These are phyloP conservation scores for Cheumatopsyche charites DNA, from an alignment of 1,140 invertebrate genomes.

Conservation along the genomic window DNA sequence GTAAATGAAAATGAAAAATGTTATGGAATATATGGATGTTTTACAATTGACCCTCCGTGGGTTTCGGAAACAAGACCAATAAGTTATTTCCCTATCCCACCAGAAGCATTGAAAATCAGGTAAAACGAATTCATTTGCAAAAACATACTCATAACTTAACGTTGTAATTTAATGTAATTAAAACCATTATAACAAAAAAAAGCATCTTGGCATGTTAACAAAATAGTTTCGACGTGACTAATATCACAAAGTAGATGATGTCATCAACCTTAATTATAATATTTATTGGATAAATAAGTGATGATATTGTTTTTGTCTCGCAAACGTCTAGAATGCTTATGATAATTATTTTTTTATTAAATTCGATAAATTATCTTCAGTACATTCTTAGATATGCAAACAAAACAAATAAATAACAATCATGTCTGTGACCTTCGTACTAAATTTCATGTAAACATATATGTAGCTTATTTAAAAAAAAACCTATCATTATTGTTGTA, in stretches of 20 bases:
- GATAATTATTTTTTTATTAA: not conserved
- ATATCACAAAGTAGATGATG: not conserved
- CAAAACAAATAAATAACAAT: too few species aligned
- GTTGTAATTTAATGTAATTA: too few species aligned
- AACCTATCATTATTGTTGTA: too few species aligned
- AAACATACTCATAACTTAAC: too few species aligned
- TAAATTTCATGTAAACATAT: too few species aligned
- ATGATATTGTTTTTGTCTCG: slow-evolving; percentile 21
- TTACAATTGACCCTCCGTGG: slow-evolving; percentile 81
- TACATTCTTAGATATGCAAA: too few species aligned
- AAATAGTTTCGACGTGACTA: not conserved
- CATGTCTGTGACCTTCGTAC: too few species aligned
- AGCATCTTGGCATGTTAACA: too few species aligned
- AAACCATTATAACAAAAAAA: too few species aligned
- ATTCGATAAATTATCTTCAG: too few species aligned
- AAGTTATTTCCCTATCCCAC: slow-evolving; percentile 74
- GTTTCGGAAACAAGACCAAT: slow-evolving; percentile 76
- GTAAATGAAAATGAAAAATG: slow-evolving; percentile 62
- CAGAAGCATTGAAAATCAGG: slow-evolving; percentile 49
- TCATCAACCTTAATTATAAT: slow-evolving; percentile 26
- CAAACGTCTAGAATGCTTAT: not conserved
- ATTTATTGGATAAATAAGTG: not conserved
- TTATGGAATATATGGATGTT: slow-evolving; percentile 82
- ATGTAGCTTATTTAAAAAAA: too few species aligned
- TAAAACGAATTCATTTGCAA: not conserved